Evolutionary conservation across 2,797 vertebrate genomes (phyloP).

Genomic region (Dromococcyx pavoninus): DNA sequence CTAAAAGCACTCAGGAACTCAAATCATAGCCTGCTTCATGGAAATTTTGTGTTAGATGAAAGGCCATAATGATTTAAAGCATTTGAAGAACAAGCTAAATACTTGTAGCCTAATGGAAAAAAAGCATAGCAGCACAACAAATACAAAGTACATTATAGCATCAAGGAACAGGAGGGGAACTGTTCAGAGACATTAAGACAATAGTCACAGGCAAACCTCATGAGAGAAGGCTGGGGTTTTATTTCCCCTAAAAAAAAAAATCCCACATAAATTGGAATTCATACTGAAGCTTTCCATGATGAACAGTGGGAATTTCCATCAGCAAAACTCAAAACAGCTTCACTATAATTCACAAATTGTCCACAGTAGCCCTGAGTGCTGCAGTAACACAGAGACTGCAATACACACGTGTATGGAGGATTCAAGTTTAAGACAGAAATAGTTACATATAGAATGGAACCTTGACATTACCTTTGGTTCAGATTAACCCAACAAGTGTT

Average conservation of each 20-base stretch:
- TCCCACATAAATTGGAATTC: background rate
- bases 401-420: fast-evolving
- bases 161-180: background rate
- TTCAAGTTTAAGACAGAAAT: background rate
- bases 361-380: background rate
- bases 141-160: no score
- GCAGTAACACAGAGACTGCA: background rate
- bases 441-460: background rate
- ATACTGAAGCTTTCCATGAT: background rate
- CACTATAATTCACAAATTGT: background rate
- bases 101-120: background rate
- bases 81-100: background rate
- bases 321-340: background rate
- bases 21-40: background rate
- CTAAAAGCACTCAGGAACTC: background rate
- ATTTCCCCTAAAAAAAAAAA: background rate
- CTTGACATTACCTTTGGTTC: conserved; percentile 84
- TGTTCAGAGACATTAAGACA: background rate
- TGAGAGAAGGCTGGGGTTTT: background rate
- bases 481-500: conserved; percentile 87
- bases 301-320: background rate
- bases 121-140: background rate
- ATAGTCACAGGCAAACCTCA: background rate
- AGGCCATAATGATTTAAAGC: background rate
- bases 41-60: background rate